These are phyloP conservation scores for Drosophila simulans DNA, from an alignment of 1,140 invertebrate species.

Conservation along the genomic window DNA sequence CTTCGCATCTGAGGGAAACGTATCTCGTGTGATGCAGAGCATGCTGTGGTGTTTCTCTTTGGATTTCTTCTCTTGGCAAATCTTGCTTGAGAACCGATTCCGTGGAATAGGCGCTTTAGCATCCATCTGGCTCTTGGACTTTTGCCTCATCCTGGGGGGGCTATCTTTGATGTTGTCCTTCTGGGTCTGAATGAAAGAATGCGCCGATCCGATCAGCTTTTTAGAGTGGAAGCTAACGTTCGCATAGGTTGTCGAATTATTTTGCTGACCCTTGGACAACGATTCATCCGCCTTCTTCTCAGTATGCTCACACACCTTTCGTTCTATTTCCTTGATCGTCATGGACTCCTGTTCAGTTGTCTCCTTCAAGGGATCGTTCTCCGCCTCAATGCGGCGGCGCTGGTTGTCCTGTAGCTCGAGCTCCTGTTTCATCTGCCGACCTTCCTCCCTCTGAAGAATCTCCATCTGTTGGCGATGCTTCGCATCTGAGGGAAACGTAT, in stretches of 20 bases:
- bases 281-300: not conserved
- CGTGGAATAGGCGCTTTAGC: no score
- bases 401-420: not conserved
- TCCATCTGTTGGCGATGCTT: not conserved
- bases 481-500: not conserved
- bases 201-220: no score
- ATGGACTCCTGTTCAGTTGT: not conserved
- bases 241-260: not conserved
- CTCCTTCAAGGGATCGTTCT: conserved; percentile 12
- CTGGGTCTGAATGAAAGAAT: no score
- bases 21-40: not conserved
- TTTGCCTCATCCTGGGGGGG: no score
- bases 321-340: not conserved
- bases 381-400: conserved; percentile 14
- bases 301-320: not conserved
- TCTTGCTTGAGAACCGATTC: not conserved
- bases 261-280: not conserved
- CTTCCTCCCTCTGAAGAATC: not conserved
- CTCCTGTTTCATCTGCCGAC: not conserved
- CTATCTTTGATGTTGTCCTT: no score
- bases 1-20: not conserved
- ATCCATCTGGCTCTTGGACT: no score
- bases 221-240: no score
- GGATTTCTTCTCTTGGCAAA: not conserved
- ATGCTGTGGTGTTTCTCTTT: not conserved